A percentile compares a stretch with the other conserved stretches of the same genome.
phyloP scores from a whole-genome alignment of 2,888 invertebrate species.

The Amphiduros pacificus region DNA sequence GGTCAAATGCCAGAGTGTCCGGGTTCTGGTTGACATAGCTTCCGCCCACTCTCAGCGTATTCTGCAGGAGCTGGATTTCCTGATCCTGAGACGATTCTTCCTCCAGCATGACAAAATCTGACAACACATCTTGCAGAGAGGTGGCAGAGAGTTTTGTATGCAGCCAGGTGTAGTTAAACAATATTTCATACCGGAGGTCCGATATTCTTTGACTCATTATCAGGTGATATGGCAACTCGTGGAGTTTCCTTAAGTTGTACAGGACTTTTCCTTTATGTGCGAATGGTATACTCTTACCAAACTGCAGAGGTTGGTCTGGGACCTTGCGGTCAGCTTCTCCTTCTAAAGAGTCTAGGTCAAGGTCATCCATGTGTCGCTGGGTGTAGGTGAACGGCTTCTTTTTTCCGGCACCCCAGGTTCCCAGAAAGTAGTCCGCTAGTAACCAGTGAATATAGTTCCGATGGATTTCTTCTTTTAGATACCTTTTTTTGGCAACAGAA shows the following conservation, averaged over 20 bases:
- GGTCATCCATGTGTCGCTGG: constrained; percentile 1
- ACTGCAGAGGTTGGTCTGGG: constrained; percentile 44
- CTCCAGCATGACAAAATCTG: constrained; percentile 70
- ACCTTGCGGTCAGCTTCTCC: constrained; percentile 43
- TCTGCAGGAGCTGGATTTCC: constrained; percentile 25
- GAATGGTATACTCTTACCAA: constrained; percentile 22
- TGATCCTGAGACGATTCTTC: background rate
- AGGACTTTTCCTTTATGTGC: constrained; percentile 9
- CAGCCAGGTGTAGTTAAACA: constrained; percentile 96
- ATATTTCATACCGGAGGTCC: constrained; percentile 85
- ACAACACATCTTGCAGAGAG: constrained; percentile 89
- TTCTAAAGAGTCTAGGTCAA: constrained; percentile 29
- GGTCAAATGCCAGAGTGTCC: constrained; percentile 75
- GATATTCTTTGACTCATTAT: constrained; percentile 65
- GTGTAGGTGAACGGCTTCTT: constrained; percentile 44
- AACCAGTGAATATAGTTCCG: constrained; percentile 35
- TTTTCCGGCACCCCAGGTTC: constrained; percentile 44
- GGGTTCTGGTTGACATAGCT: constrained; percentile 33
- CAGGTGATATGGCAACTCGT: constrained; percentile 48
- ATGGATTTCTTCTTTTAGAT: constrained; percentile 25
- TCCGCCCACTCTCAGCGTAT: constrained; percentile 31
- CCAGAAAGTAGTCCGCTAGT: constrained; percentile 50
- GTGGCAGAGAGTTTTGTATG: constrained; percentile 92
- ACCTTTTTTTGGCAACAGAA: constrained; percentile 30
- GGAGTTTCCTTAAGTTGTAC: constrained; percentile 50